Evolutionary conservation across 2,888 invertebrate genomes (phyloP), one percentile per base, ranked within the genome.

Genomic region (Acanthococcus lagerstroemiae): DNA sequence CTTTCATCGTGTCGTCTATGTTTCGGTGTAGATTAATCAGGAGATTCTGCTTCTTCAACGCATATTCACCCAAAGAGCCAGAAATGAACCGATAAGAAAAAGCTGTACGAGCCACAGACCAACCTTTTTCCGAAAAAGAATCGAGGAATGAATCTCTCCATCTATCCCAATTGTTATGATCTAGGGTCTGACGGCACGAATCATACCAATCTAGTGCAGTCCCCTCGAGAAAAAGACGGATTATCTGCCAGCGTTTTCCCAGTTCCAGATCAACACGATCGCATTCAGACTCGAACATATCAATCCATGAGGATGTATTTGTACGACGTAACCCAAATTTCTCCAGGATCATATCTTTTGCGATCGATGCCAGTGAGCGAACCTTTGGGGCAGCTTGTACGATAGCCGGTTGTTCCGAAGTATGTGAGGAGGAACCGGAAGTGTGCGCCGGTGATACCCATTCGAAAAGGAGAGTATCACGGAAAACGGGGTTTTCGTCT

Each of bases 131-230:
- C 5, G 55, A 12, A 26, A 55, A 55, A n/a, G 24, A 3, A 26
- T 25, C 55, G 25, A 55, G 55, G 19, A 55, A 55, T n/a, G 55
- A 55, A 17, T 55, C 24, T n/a, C 26, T 55, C 55, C 55, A 55
- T 9, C 3, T 27, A 55, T 55, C 12, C 26, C 55, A 55, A 25
- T 22, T 27, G 6, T 22, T 15, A 9, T 6, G n/a, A 12, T 26
- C 5, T 6, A 6, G 3, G 5, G 21, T 6, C 5, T n/a, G n/a
- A n/a, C 22, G 21, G 12, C 21, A 6, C 22, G 52, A 19, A 21
- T 55, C n/a, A 26, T 25, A 55, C 26, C 27, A 55, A n/a, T 55
- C 26, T 6, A 55, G 4, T 9, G 15, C 55, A n/a, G 26, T 26
- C 3, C 27, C 55, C 15, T 55, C 55, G n/a, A 55, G 4, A n/a